Base-by-base conservation (phyloP, 53 echinoderm and acorn worm genomes). In the Echinometra lucunter region DNA sequence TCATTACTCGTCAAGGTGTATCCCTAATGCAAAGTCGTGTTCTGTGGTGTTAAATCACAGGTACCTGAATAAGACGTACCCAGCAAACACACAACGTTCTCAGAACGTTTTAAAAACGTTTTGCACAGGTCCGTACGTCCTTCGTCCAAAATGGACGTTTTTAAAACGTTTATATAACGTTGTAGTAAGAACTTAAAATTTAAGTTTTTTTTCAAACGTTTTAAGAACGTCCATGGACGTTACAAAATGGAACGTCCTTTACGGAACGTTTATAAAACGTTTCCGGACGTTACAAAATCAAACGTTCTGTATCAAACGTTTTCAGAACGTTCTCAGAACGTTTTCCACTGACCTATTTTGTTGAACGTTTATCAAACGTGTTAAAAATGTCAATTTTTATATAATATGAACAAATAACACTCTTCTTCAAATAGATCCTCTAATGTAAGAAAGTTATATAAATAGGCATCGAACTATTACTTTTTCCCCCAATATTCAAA, bases 311-410 rank as follows among this genome's bases (percentile, higher is more conserved):
- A 81, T 81, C 38, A 81, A 35, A 81, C 81, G 81, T 81, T 81
- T 81, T 81, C 81, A 81, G 74, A 74, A 74, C 74, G 74, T 74
- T 74, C 74, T 74, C 74, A 74, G 81, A 81, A 81, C 81, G 81
- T 81, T 81, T 81, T 81, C 81, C 81, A 81, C 81, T 40, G 81
- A 81, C 81, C 81, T 81, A 81, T 81, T 81, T 81, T 81, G 81
- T 81, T 81, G 81, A 81, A 81, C 81, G 81, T 81, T 81, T 81
- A 21, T 81, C 81, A 66, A 81, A 81, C 81, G 44, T 81, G 81
- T 81, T 81, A 44, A 81, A 81, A 81, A 81, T 81, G 81, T 81
- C 81, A 81, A 81, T 81, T 81, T 81, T 81, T 81, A 81, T 81
- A 81, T 81, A 81, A 81, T 81, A 81, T 81, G 81, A 81, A 81